Evolutionary conservation across 2,888 invertebrate genomes (phyloP).

Genomic region (Diarsia brunnea): DNA sequence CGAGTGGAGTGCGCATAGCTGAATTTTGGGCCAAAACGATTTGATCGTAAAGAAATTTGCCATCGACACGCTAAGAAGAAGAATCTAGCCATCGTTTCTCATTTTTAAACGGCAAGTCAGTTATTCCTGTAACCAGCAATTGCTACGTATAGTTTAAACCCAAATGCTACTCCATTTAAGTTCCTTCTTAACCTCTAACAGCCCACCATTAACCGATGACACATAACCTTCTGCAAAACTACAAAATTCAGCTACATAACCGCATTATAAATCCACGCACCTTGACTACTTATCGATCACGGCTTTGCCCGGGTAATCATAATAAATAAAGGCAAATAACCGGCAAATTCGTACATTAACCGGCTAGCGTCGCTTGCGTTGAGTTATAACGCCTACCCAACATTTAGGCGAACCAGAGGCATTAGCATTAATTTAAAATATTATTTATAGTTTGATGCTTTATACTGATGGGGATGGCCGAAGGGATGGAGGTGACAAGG

Average conservation of each 20-base stretch:
- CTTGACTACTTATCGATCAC: constrained; percentile 80
- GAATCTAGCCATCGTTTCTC: too few species aligned
- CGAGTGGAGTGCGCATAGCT: too few species aligned
- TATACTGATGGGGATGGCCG: constrained; percentile 69
- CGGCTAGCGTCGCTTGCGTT: constrained; percentile 79
- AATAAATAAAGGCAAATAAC: constrained; percentile 82
- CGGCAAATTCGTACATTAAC: constrained; percentile 85
- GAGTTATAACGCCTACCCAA: constrained; percentile 87
- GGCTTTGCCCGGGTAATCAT: constrained; percentile 82
- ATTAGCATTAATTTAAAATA: constrained; percentile 91
- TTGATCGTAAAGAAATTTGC: too few species aligned
- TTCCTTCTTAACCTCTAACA: neutral
- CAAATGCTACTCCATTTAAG: neutral
- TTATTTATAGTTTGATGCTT: constrained; percentile 88
- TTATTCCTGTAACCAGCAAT: neutral
- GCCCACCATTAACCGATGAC: constrained; percentile 4
- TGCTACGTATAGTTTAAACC: neutral
- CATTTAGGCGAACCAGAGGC: constrained; percentile 86
- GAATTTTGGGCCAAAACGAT: too few species aligned
- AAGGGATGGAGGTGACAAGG: constrained; percentile 68
- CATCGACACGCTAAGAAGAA: too few species aligned
- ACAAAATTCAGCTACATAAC: constrained; percentile 42
- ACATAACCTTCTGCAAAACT: constrained; percentile 9
- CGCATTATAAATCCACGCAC: constrained; percentile 49
- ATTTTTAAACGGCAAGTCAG: too few species aligned